Evolutionary conservation across 2,888 invertebrate species (phyloP).

Genomic region (Dinocampus coccinellae): DNA sequence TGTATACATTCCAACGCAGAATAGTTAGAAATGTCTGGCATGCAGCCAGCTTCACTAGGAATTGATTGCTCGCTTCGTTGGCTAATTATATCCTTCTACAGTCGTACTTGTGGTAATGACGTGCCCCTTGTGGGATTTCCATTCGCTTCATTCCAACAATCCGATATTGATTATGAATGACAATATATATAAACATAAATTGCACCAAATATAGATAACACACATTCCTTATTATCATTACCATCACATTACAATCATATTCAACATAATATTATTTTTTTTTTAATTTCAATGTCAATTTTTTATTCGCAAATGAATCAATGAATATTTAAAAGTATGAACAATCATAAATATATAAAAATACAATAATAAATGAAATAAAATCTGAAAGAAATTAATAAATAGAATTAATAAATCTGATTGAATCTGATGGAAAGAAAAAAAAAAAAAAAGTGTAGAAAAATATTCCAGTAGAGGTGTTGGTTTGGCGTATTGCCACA

Average conservation of each 20-base stretch:
- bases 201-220: not conserved
- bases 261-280: no score
- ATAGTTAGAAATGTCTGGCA: slow-evolving; percentile 16
- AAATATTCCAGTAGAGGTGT: not conserved
- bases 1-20: not conserved
- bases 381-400: not conserved
- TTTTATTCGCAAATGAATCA: not conserved
- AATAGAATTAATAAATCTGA: not conserved
- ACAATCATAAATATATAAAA: not conserved
- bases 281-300: not conserved
- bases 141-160: not conserved
- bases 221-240: no score
- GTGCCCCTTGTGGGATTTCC: slow-evolving; percentile 6
- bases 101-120: slow-evolving; percentile 5
- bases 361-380: not conserved
- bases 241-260: no score
- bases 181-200: slow-evolving; percentile 5
- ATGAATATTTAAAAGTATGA: not conserved
- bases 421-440: not conserved
- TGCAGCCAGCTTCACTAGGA: not conserved
- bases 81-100: slow-evolving; percentile 13
- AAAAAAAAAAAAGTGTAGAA: slow-evolving; percentile 1
- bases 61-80: slow-evolving; percentile 25
- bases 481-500: slow-evolving; percentile 26
- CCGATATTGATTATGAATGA: not conserved